phyloP scores from a whole-genome alignment of 2,797 vertebrate species.

The Phaenicophaeus curvirostris region DNA sequence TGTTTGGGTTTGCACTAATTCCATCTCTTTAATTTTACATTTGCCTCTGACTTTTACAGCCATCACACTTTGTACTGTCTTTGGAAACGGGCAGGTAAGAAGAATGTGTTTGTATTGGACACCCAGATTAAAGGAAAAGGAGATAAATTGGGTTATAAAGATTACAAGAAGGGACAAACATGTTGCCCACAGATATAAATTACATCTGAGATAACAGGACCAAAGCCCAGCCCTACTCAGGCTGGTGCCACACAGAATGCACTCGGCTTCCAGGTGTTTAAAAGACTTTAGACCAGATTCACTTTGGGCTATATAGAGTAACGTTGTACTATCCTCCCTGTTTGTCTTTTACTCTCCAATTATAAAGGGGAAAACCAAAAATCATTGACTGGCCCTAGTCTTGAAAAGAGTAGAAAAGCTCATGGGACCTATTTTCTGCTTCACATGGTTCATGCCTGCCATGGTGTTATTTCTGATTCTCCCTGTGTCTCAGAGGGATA shows the following conservation, averaged over 20 bases:
- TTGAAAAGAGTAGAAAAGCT: background rate
- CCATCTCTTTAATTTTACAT: background rate
- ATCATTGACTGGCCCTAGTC: background rate
- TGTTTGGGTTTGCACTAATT: background rate
- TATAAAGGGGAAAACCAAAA: background rate
- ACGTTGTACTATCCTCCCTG: background rate
- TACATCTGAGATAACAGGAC: background rate
- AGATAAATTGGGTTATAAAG: background rate
- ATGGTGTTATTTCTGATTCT: background rate
- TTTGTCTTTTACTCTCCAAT: background rate
- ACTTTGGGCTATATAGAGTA: background rate
- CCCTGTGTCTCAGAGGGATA: background rate
- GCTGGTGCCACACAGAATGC: background rate
- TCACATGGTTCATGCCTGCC: background rate
- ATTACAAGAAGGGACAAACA: background rate
- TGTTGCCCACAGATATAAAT: background rate
- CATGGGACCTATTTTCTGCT: accelerated
- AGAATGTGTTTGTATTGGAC: background rate
- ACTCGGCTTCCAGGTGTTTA: background rate
- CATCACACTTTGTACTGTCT: accelerated
- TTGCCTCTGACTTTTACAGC: background rate
- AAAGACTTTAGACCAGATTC: background rate
- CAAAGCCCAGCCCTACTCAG: background rate
- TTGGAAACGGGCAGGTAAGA: accelerated
- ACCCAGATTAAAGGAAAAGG: background rate